Base-by-base conservation (phyloP, 2,113 vertebrate species). In the Callaeas wilsoni region DNA sequence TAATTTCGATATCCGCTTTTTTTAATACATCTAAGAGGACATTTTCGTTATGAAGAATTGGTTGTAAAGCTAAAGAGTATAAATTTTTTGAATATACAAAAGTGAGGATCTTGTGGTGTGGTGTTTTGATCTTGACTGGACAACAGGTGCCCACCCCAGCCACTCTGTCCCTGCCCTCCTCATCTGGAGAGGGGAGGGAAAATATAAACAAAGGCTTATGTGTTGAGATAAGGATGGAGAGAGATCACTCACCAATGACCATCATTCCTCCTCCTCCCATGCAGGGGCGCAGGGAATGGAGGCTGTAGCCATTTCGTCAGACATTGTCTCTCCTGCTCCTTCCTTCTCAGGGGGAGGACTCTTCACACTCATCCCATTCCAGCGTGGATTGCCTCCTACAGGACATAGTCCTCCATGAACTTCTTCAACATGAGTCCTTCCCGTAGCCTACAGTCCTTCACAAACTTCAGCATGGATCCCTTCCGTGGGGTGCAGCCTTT, bases 301-400 rank as follows among this genome's bases (percentile, higher is more conserved):
- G 16, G 11, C 4, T 56, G 35, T 1, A 12, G 30, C 47, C 16
- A 41, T 27, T 67, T 44, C 0, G 0, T 60, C 29, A 23, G 27
- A 53, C 6, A 5, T 35, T n/a, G 17, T 32, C 12, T 87, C 35
- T 67, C 25, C 19, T 13, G 13, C 26, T 56, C 18, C 26, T 68
- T 73, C 9, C 22, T 84, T 13, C 23, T 30, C 23, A 20, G 10
- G 10, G 10, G 10, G 2, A 79, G 10, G 17, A 49, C 13, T 62
- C 26, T 35, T 56, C 25, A 29, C 16, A 11, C 11, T 27, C 41
- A 25, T 41, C 3, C 11, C 23, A 5, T 33, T 67, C 15, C 35
- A 77, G 9, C 0, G 0, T 35, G 11, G 25, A 15, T 32, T 63
- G 2, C 3, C 9, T 49, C 4, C 27, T 52, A 39, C 4, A 35